A percentile compares a stretch with the other conserved stretches of the same genome.
Conservation (phyloP, 1,140 invertebrate species). For the Zaprionus ornatus region DNA sequence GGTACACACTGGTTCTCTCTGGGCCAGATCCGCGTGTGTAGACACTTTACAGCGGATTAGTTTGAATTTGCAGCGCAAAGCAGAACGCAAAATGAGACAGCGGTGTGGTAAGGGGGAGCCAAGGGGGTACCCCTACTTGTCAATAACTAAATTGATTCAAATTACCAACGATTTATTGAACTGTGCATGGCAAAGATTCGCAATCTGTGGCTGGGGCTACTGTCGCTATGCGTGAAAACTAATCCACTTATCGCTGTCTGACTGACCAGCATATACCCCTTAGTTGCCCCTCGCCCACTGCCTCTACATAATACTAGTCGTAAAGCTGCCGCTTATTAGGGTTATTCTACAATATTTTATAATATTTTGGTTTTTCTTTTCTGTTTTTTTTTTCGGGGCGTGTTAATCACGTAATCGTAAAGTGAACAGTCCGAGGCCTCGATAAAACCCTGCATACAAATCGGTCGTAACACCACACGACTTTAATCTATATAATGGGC, state of each 20-base stretch:
- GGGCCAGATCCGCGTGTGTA: constrained; percentile 44
- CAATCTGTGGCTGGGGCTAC: background rate
- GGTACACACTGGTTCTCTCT: background rate
- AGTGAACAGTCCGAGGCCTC: background rate
- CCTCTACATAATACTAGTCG: background rate
- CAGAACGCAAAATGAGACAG: constrained; percentile 55
- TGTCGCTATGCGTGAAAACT: constrained; percentile 49
- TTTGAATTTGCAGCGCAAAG: constrained; percentile 65
- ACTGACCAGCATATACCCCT: background rate
- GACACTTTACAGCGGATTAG: constrained; percentile 77
- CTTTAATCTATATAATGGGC: constrained; percentile 75
- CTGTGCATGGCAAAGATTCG: constrained; percentile 19
- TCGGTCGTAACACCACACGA: constrained; percentile 52
- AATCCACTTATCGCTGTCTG: constrained; percentile 57
- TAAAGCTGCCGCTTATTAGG: constrained; percentile 18
- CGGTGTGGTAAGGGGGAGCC: background rate
- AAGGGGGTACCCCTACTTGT: constrained; percentile 10
- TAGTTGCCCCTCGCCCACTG: background rate
- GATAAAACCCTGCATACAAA: constrained; percentile 53
- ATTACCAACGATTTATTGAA: constrained; percentile 66
- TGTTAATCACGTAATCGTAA: constrained; percentile 50
- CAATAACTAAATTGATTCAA: constrained; percentile 63
- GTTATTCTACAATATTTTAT: background rate
- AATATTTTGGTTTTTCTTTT: background rate
- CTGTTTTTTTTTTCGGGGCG: background rate